Evolutionary conservation across 2,888 invertebrate species (phyloP).

Genomic region (Schizotus pectinicornis): DNA sequence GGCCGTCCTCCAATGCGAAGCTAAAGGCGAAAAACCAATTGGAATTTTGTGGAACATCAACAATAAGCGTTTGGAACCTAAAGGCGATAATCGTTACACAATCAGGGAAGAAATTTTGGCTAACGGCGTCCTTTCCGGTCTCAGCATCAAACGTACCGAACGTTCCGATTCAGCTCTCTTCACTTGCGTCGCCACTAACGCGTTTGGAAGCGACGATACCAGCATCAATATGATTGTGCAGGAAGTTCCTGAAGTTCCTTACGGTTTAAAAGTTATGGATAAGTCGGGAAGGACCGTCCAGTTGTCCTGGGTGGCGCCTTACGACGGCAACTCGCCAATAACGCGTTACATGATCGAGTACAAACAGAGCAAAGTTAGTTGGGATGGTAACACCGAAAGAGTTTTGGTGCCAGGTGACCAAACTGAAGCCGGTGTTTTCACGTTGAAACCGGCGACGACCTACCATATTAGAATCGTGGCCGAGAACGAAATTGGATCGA

Average conservation of each 20-base stretch:
- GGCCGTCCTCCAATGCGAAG: conserved; percentile 89
- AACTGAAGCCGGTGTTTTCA: conserved; percentile 88
- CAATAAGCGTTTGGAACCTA: conserved; percentile 88
- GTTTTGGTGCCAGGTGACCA: conserved; percentile 90
- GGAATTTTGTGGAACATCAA: conserved; percentile 96
- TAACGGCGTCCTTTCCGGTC: conserved; percentile 85
- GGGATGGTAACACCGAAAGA: conserved; percentile 86
- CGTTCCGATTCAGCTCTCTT: conserved; percentile 88
- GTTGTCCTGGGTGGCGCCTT: conserved; percentile 90
- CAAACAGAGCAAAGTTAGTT: conserved; percentile 81
- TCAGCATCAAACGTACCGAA: conserved; percentile 89
- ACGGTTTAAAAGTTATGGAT: conserved; percentile 85
- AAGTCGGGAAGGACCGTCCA: conserved; percentile 91
- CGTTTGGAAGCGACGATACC: conserved; percentile 93
- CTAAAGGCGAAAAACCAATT: conserved; percentile 93
- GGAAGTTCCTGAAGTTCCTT: conserved; percentile 89
- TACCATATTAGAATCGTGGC: conserved; percentile 93
- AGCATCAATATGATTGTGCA: conserved; percentile 95
- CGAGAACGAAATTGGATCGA: conserved; percentile 92
- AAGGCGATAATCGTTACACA: conserved; percentile 87
- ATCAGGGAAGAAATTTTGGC: conserved; percentile 87
- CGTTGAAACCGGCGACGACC: conserved; percentile 87
- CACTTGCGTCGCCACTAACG: conserved; percentile 91
- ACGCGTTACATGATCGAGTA: conserved; percentile 87
- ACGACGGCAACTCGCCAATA: conserved; percentile 89